phyloP scores from a whole-genome alignment of 1,140 invertebrate genomes.

The Drosophila sulfurigaster region DNA sequence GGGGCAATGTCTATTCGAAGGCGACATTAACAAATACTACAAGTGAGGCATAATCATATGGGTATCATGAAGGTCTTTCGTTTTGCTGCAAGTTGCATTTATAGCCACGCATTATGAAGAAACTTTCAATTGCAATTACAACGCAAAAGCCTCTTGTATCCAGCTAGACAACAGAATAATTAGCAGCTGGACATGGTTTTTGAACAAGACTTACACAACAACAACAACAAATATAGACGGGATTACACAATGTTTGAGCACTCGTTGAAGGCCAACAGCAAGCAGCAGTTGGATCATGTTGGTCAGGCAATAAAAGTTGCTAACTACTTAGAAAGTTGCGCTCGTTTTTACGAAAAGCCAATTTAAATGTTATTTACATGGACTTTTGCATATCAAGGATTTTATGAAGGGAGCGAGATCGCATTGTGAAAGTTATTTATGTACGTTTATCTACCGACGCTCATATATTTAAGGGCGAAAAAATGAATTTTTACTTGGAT shows the following conservation, averaged over 20 bases:
- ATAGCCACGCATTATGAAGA: slow-evolving; percentile 40
- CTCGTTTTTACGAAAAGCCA: slow-evolving; percentile 38
- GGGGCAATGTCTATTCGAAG: not conserved
- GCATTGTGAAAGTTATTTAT: not conserved
- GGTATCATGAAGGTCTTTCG: slow-evolving; percentile 12
- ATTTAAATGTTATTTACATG: slow-evolving; percentile 50
- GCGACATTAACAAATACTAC: not conserved
- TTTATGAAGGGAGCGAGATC: not conserved
- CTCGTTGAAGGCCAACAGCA: slow-evolving; percentile 52
- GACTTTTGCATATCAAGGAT: slow-evolving; percentile 10
- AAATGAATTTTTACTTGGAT: not conserved
- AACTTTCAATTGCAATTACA: slow-evolving; percentile 60
- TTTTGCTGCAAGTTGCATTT: not conserved
- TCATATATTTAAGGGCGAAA: not conserved
- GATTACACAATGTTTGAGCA: slow-evolving; percentile 29
- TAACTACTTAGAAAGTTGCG: slow-evolving; percentile 59
- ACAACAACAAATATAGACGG: not conserved
- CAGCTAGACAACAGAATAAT: slow-evolving; percentile 28
- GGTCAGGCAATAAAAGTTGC: slow-evolving; percentile 69
- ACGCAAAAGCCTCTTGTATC: slow-evolving; percentile 18
- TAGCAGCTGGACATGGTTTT: slow-evolving; percentile 57
- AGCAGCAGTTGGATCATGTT: slow-evolving; percentile 38
- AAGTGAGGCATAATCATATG: not conserved
- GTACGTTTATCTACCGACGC: not conserved
- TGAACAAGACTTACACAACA: slow-evolving; percentile 9